Evolutionary conservation across 2,113 vertebrate genomes (phyloP).

Genomic region (Bubalus kerabau): DNA sequence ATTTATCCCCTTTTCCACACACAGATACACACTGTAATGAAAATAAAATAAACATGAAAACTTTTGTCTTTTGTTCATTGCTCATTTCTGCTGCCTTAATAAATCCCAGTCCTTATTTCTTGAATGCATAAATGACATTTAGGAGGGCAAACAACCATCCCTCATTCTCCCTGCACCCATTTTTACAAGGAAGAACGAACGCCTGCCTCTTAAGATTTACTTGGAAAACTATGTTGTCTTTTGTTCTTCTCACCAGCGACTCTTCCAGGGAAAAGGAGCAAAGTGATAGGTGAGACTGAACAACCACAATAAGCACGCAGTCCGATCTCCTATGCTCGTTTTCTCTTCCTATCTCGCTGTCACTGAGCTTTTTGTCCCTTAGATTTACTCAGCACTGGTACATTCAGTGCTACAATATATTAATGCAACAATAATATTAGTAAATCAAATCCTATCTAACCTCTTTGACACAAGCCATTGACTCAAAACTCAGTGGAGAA

Average conservation of each 20-base stretch:
- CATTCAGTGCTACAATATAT: neutral
- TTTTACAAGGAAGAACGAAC: neutral
- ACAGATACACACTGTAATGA: neutral
- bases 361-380: neutral
- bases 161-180: neutral
- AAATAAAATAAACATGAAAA: neutral
- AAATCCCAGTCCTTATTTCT: neutral
- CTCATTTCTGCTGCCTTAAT: neutral
- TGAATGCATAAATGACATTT: neutral
- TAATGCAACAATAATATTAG: neutral
- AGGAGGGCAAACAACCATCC: neutral
- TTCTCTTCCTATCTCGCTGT: neutral
- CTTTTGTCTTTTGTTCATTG: neutral
- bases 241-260: neutral
- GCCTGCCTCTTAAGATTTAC: neutral
- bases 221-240: neutral
- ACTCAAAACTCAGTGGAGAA: neutral
- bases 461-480: neutral
- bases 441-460: neutral
- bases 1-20: no score
- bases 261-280: neutral
- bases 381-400: no score
- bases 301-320: accelerated
- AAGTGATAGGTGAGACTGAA: neutral
- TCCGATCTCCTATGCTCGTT: neutral